Evolutionary conservation across 2,888 invertebrate genomes (phyloP), one percentile per base, ranked within the genome.

Genomic region (Plagodis dolabraria): DNA sequence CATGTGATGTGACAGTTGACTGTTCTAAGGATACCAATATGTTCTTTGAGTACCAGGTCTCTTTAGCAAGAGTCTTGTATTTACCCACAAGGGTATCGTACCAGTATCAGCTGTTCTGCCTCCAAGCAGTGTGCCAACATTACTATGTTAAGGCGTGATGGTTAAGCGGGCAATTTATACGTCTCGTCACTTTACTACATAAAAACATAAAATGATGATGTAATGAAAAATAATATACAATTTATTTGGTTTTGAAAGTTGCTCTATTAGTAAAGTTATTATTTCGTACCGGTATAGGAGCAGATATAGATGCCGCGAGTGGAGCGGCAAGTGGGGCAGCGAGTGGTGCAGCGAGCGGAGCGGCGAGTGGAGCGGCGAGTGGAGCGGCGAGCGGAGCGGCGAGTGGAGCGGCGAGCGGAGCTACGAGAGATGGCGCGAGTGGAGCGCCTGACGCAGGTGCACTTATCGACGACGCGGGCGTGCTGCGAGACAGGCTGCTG

Each of bases 401-500:
- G 49, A 87, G 78, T 50, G 83, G 80, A 33, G 85, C 80, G 60
- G 86, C 82, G 34, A 85, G 79, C 50, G 87, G 82, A n/a, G 87
- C 79, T 22, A 84, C 80, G 50, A 86, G 76, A 56, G 86, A 74
- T 53, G 89, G 77, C 49, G 83, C 82, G 8, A 85, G 75, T 57
- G 86, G 75, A 49, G 88, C 76, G 54, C 83, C 71, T 6, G 81
- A 79, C 51, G 79, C 76, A 40, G 88, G 77, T 46, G 83, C 79
- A 53, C 75, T 83, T 11, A 44, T 22, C n/a, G 38, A 9, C 67
- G 94, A 94, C 64, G 94, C 93, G 12, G 94, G 93, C 67, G 95
- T 95, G 75, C 95, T 85, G 77, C 97, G 94, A 74, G 96, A 97
- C 82, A 97, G 89, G 86, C 96, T 97, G 93, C 96, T 96, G 82